phyloP scores from a whole-genome alignment of 2,888 invertebrate species.

The Polydrusus tereticollis region DNA sequence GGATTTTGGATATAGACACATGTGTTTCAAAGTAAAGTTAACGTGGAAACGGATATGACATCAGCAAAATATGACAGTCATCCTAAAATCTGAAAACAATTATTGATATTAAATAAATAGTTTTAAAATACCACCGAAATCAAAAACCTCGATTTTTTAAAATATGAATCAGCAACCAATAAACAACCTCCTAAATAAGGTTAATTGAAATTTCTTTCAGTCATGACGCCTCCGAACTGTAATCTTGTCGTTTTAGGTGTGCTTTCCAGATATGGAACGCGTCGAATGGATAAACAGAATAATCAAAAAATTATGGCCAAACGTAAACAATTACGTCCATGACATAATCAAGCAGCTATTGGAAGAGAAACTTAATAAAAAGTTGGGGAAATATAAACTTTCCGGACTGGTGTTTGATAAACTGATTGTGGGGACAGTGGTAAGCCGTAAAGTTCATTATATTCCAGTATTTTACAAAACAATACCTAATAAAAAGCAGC shows the following conservation, averaged over 20 bases:
- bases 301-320: slow-evolving; percentile 93
- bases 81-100: no score
- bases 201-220: not conserved
- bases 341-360: slow-evolving; percentile 85
- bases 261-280: slow-evolving; percentile 94
- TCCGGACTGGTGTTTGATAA: slow-evolving; percentile 94
- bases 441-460: slow-evolving; percentile 68
- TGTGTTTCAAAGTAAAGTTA: no score
- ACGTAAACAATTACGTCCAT: slow-evolving; percentile 90
- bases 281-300: slow-evolving; percentile 96
- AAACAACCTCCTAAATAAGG: not conserved
- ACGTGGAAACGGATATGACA: no score
- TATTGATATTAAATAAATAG: no score
- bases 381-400: slow-evolving; percentile 87
- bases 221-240: not conserved
- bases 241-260: slow-evolving; percentile 71
- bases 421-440: slow-evolving; percentile 93
- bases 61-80: no score
- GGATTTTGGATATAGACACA: no score
- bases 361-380: slow-evolving; percentile 85
- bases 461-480: no score
- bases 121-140: no score
- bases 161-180: no score
- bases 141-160: no score
- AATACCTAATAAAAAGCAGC: no score